phyloP scores from a whole-genome alignment of 2,797 vertebrate species.

The Pterois miles region DNA sequence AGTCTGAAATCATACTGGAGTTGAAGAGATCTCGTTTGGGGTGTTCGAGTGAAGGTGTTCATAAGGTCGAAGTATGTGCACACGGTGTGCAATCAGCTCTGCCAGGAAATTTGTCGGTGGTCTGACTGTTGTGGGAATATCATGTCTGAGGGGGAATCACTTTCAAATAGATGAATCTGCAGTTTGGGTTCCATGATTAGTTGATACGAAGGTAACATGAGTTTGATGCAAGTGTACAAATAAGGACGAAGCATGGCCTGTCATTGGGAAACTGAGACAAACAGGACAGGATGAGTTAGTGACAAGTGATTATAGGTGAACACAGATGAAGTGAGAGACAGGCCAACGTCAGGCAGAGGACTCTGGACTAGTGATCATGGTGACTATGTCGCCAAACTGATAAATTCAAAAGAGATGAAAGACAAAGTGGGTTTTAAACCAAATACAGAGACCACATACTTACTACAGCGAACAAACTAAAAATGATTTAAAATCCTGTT shows the following conservation, averaged over 20 bases:
- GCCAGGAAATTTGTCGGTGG: background rate
- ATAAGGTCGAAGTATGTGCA: background rate
- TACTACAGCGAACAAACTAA: conserved; percentile 1
- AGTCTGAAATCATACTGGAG: background rate
- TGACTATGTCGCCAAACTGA: conserved; percentile 1
- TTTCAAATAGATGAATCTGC: background rate
- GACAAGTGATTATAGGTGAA: background rate
- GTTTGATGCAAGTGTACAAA: background rate
- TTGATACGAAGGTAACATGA: background rate
- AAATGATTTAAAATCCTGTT: conserved; percentile 40
- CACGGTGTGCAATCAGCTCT: background rate
- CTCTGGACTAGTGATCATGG: background rate
- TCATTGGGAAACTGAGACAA: background rate
- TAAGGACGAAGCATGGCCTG: background rate
- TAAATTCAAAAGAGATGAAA: conserved; percentile 27
- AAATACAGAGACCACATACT: conserved; percentile 1
- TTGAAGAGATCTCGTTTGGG: background rate
- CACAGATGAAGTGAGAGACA: background rate
- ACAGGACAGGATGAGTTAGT: background rate
- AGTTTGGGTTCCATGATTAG: background rate
- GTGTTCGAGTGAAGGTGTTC: background rate
- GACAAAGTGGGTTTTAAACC: conserved; percentile 16
- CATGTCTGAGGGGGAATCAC: background rate
- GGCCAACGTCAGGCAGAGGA: background rate
- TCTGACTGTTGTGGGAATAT: background rate